Evolutionary conservation across 2,797 vertebrate genomes (phyloP), one percentile per base, ranked within the genome.

Genomic region (Petrocephalus schoutedeni): DNA sequence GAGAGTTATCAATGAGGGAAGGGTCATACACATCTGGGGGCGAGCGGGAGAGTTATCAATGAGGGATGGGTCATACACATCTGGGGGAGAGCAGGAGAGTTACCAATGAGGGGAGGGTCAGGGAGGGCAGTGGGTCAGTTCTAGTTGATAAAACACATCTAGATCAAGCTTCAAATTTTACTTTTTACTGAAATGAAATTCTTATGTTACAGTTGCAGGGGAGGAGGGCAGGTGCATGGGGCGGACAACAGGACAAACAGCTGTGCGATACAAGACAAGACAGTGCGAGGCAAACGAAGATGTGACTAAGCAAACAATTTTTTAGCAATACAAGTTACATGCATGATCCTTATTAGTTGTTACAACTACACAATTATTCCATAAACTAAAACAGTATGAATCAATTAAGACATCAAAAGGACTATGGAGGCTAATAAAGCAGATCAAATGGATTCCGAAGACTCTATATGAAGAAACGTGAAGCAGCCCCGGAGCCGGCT

Each of bases 1-100:
- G 97, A 92, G 99, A 99, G 94, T 99, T 98, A 56, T 98, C 98
- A 12, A 99, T 99, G 88, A 98, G 93, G 32, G 98, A 98, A 3
- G 98, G 98, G 91, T 99, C 98, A 90, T 97, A 99, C 92, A 98
- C 97, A 91, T 97, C 98, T 99, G 91, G 58, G 90, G 19, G 86
- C 10, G 21, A 36, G 23, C 12, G 8, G 0, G 32, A 12, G n/a
- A 71, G 3, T 8, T 36, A 56, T 98, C 98, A 14, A 99, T 99
- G 87, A 98, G 93, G 32, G 98, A 98, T 2, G 98, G 98, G 91
- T 99, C 98, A 90, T 97, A 99, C 92, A 98, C 97, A 92, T 97
- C 98, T 99, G 91, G 59, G 90, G 19, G 86, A 12, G 21, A 36
- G 64, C 12, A 2, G 21, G 28, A 12, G n/a, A 71, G 10, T 28